Evolutionary conservation across 1,140 invertebrate genomes (phyloP), one percentile per base, ranked within the genome.

Genomic region (Cataglyphis hispanica): DNA sequence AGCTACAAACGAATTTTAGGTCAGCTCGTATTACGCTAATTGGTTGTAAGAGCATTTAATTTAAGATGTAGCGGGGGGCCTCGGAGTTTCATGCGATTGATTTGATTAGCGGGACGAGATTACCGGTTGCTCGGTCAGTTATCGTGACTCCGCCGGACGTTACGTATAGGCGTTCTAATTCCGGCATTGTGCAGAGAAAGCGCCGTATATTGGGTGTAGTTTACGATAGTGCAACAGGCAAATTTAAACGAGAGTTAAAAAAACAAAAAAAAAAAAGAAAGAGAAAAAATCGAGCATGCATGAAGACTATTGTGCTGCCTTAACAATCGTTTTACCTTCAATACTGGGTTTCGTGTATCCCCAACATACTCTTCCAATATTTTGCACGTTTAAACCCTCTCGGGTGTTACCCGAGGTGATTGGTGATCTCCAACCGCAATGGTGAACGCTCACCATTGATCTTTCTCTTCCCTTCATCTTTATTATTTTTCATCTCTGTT

Each of bases 321-420:
- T 61, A 74, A 87, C 27, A 80, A 74, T 75, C 67, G 67, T 81
- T 43, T 34, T 34, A 11, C 53, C 19, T 46, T 64, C 46, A 2
- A 81, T 40, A 77, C 4, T 60, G 50, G 37, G 40, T 8, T 25
- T 60, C 31, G 7, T 67, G 13, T 40, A 60, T 70, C 25, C 19
- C 27, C 22, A 74, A 10, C 34, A 34, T 16, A 31, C 27, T 72
- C 63, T 75, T 85, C 69, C 69, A 83, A 87, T 86, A 86, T 83
- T 86, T 63, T 61, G 22, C 4, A 40, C 56, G 4, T 67, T 37
- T 25, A 19, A n/a, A 1, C 53, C 11, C 34, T 50, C 34, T 50
- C 60, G 84, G 56, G 60, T 76, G 72, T 81, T 69, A 77, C 25
- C 43, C 43, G 11, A 25, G 70, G 22, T 87, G 81, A 87, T 87